A percentile compares a stretch with the other conserved stretches of the same genome.
phyloP scores from a whole-genome alignment of 2,888 invertebrate species.

The Eurois occulta region DNA sequence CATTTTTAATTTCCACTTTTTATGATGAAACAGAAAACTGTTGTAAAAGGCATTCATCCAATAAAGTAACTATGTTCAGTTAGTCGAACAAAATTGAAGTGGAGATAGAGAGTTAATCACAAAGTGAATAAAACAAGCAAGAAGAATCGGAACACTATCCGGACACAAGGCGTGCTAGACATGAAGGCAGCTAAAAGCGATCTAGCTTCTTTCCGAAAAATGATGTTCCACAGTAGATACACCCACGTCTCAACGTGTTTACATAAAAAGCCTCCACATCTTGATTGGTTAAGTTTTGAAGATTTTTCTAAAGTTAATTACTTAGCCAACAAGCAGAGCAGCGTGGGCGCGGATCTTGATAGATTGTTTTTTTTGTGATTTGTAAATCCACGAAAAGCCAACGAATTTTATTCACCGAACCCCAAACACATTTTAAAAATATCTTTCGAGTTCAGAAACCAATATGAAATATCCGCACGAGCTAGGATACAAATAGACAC shows the following conservation, averaged over 20 bases:
- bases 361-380: conserved; percentile 32
- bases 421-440: conserved; percentile 1
- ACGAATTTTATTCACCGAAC: background rate
- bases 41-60: background rate
- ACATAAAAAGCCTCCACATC: conserved; percentile 11
- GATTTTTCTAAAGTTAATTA: conserved; percentile 49
- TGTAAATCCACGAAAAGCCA: conserved; percentile 7
- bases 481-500: conserved; percentile 54
- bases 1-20: conserved; percentile 13
- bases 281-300: conserved; percentile 24
- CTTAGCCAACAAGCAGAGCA: conserved; percentile 29
- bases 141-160: background rate
- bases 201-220: background rate
- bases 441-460: conserved; percentile 3
- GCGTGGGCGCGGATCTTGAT: conserved; percentile 37
- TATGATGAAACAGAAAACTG: background rate
- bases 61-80: too few relatives aligned
- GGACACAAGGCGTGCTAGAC: background rate
- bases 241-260: conserved; percentile 16
- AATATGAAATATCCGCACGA: conserved; percentile 24
- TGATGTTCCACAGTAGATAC: background rate
- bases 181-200: background rate
- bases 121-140: conserved; percentile 26
- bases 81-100: background rate
- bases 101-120: background rate